Conservation (phyloP, 2,113 vertebrate species). For the Chitala chitala region DNA sequence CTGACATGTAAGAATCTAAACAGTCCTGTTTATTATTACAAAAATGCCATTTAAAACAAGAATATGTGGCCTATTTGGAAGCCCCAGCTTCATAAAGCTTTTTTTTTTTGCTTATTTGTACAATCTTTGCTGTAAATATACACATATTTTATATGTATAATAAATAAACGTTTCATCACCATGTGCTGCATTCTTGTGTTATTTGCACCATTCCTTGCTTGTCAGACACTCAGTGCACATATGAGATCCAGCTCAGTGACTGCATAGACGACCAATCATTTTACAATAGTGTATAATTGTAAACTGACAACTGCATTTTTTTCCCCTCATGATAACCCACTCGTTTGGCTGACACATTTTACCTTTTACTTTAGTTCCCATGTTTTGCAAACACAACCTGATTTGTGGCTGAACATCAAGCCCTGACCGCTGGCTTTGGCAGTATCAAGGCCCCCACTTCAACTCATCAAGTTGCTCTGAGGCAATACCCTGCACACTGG, state of each 20-base stretch:
- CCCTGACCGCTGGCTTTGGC: background rate
- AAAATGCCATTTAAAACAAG: background rate
- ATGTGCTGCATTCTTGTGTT: conserved; percentile 1
- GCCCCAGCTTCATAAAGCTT: background rate
- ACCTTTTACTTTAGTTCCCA: background rate
- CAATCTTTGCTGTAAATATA: conserved; percentile 56
- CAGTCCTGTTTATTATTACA: background rate
- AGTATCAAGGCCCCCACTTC: background rate
- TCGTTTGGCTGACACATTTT: background rate
- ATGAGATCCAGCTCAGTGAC: no score
- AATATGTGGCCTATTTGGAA: background rate
- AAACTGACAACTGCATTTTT: background rate
- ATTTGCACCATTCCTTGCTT: background rate
- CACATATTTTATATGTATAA: conserved; percentile 55
- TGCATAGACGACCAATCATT: background rate
- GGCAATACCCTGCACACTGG: background rate
- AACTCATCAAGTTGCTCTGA: background rate
- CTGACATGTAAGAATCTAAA: background rate
- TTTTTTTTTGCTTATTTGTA: background rate
- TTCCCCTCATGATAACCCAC: background rate
- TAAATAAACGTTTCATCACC: conserved; percentile 53
- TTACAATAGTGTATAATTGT: background rate
- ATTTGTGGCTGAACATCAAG: background rate
- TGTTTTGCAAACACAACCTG: background rate
- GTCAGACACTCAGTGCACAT: no score